Conservation (phyloP, 2,113 vertebrate species). For the Hirundichthys speculiger region DNA sequence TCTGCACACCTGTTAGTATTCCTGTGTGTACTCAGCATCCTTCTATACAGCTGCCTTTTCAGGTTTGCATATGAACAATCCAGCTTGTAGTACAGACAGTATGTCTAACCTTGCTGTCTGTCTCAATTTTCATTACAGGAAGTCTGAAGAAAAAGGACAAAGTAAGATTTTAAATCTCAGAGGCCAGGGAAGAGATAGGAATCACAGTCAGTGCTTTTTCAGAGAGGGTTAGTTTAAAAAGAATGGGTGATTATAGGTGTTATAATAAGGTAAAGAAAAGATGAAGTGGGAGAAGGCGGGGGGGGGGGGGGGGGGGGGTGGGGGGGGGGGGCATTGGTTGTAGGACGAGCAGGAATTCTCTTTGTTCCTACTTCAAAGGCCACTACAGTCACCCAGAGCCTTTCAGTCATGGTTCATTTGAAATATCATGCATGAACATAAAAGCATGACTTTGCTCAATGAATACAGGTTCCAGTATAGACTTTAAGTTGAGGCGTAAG, state of each 20-base stretch:
- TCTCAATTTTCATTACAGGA: slow-evolving; percentile 25
- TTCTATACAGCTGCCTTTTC: slow-evolving; percentile 13
- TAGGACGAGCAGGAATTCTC: slow-evolving; percentile 61
- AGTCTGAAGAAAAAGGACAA: slow-evolving; percentile 6
- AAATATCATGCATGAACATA: slow-evolving; percentile 46
- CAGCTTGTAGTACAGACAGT: slow-evolving; percentile 37
- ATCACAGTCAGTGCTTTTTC: slow-evolving; percentile 22
- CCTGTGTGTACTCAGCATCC: slow-evolving; percentile 14
- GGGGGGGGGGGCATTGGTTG: slow-evolving; percentile 28
- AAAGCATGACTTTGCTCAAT: slow-evolving; percentile 50
- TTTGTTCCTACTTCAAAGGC: slow-evolving; percentile 77
- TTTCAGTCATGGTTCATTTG: slow-evolving; percentile 58
- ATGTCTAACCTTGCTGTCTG: slow-evolving; percentile 48
- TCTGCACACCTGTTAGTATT: slow-evolving; percentile 45
- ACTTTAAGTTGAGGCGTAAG: slow-evolving; percentile 25
- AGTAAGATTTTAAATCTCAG: slow-evolving; percentile 14
- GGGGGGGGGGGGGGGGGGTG: not conserved
- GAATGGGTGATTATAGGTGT: slow-evolving; percentile 67
- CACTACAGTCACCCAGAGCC: slow-evolving; percentile 43
- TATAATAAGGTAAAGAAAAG: slow-evolving; percentile 40
- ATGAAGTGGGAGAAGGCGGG: not conserved
- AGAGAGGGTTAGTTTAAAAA: slow-evolving; percentile 53
- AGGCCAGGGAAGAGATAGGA: not conserved
- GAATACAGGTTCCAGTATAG: slow-evolving; percentile 21
- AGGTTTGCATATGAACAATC: slow-evolving; percentile 28